Conservation (phyloP, 2,797 vertebrate genomes). For the Protonibea diacanthus region DNA sequence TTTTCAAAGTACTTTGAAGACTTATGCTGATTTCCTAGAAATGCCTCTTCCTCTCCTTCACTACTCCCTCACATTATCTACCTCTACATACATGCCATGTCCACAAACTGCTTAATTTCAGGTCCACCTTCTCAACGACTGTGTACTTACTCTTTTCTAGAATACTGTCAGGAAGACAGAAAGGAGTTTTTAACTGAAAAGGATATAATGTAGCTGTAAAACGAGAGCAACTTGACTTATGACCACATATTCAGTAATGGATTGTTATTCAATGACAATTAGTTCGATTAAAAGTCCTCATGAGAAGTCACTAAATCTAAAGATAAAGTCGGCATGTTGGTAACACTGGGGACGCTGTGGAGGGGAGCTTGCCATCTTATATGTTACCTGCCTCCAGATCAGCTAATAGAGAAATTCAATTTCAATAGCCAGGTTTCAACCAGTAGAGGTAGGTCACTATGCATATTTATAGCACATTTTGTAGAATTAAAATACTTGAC, state of each 20-base stretch:
- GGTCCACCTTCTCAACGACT: not conserved
- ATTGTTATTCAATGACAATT: not conserved
- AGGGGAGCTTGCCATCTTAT: no score
- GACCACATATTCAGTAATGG: not conserved
- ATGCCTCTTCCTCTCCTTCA: not conserved
- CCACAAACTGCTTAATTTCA: not conserved
- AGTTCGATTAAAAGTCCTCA: no score
- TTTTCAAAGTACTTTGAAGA: not conserved
- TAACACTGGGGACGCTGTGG: no score
- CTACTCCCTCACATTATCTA: not conserved
- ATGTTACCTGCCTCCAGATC: no score
- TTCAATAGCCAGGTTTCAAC: no score
- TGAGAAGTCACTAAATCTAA: no score
- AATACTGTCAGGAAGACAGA: not conserved
- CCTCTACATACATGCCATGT: no score
- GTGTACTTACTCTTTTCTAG: not conserved
- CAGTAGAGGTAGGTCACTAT: no score
- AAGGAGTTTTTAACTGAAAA: not conserved
- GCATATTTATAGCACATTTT: no score
- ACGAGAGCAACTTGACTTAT: not conserved
- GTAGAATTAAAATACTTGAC: no score
- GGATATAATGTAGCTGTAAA: not conserved
- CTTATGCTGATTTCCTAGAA: not conserved
- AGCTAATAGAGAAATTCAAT: no score
- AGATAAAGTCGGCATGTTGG: no score